A percentile compares a stretch with the other conserved stretches of the same genome.
These are phyloP conservation scores for Grallaria varia DNA, from an alignment of 2,113 vertebrate genomes.

Conservation along the genomic window DNA sequence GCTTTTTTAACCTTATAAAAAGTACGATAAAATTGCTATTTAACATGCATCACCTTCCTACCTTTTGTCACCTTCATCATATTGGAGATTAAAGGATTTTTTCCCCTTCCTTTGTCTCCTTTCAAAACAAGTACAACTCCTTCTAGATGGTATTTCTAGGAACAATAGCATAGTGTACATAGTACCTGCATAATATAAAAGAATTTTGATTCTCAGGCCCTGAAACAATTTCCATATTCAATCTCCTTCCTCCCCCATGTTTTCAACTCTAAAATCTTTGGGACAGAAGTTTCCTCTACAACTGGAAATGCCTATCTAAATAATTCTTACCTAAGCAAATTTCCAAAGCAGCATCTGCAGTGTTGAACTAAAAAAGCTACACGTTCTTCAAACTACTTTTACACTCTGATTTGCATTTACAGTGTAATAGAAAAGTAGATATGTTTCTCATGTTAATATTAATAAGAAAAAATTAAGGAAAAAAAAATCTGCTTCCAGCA, in stretches of 20 bases:
- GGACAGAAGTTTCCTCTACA: neutral
- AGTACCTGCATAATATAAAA: neutral
- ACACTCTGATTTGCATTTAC: neutral
- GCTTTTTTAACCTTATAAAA: neutral
- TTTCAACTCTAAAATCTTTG: neutral
- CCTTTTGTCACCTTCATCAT: neutral
- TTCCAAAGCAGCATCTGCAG: neutral
- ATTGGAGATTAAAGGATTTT: neutral
- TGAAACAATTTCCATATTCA: neutral
- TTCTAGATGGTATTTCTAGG: neutral
- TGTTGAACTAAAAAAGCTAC: neutral
- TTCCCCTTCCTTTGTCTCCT: neutral
- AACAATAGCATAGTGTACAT: neutral
- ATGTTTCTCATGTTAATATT: neutral
- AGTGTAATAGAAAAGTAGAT: neutral
- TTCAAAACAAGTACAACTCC: neutral
- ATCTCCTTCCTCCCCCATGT: accelerated
- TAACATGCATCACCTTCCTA: neutral
- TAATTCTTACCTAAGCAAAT: neutral
- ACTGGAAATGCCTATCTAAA: neutral
- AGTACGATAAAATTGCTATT: neutral
- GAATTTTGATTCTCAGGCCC: neutral
- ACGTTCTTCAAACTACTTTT: neutral
- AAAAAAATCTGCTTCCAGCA: neutral
- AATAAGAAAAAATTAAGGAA: neutral